phyloP scores from a whole-genome alignment of 2,888 invertebrate genomes.

The Rotaria sp. region DNA sequence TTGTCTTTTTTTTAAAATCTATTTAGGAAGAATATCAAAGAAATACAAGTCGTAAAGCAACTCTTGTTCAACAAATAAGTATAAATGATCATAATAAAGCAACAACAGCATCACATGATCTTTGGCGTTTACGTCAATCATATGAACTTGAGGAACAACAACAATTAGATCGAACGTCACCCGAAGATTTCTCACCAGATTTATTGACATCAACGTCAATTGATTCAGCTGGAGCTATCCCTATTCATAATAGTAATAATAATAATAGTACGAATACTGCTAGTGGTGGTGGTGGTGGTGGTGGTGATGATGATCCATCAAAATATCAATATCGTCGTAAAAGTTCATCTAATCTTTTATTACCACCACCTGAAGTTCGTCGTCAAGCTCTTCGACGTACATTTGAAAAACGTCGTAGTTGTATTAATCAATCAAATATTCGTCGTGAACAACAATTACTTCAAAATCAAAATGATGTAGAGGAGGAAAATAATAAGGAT shows the following conservation, averaged over 20 bases:
- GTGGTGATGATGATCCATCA: background rate
- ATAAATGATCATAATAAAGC: background rate
- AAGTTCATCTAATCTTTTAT: constrained; percentile 10
- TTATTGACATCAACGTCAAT: constrained; percentile 9
- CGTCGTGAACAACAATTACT: constrained; percentile 21
- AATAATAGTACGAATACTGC: background rate
- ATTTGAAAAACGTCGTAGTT: constrained; percentile 30
- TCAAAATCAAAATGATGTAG: background rate
- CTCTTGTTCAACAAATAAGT: background rate
- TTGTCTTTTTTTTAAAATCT: too few relatives aligned
- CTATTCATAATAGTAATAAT: background rate
- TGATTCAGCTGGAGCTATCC: background rate
- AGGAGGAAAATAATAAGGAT: background rate
- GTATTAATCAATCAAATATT: constrained; percentile 7
- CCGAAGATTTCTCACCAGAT: constrained; percentile 50
- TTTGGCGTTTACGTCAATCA: constrained; percentile 10
- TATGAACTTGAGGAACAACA: constrained; percentile 30
- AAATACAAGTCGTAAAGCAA: constrained; percentile 16
- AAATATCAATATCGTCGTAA: background rate
- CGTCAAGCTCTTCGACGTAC: constrained; percentile 24
- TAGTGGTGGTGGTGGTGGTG: background rate
- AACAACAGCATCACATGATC: background rate
- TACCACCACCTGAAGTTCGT: constrained; percentile 26
- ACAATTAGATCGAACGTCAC: constrained; percentile 49
- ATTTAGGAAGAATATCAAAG: constrained; percentile 1